Evolutionary conservation across 2,113 vertebrate genomes (phyloP).

Genomic region (Lophius piscatorius): DNA sequence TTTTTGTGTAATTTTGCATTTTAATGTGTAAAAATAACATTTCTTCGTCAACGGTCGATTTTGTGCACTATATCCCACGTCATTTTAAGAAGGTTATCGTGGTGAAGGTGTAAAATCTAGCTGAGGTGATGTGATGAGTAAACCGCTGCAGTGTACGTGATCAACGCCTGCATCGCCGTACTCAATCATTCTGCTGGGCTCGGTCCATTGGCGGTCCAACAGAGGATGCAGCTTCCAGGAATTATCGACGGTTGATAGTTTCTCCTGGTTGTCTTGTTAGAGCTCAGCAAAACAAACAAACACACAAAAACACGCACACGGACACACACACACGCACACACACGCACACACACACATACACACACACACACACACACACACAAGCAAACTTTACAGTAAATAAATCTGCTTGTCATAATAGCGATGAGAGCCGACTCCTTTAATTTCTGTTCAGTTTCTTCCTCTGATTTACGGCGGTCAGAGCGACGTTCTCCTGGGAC

Average conservation of each 20-base stretch:
- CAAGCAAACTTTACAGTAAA: conserved; percentile 75
- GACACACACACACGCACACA: background rate
- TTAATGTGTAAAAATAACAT: too few species aligned
- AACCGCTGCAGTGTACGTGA: too few species aligned
- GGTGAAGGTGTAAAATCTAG: too few species aligned
- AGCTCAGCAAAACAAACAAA: conserved; percentile 30
- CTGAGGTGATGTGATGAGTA: too few species aligned
- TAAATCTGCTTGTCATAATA: conserved; percentile 78
- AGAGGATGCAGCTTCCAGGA: conserved; percentile 26
- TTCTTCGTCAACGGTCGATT: too few species aligned
- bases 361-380: too few species aligned
- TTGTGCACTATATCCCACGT: too few species aligned
- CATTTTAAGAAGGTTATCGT: too few species aligned
- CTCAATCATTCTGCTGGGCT: conserved; percentile 38
- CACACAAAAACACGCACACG: too few species aligned
- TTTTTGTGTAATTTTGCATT: too few species aligned
- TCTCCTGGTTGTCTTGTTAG: conserved; percentile 59
- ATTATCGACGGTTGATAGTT: conserved; percentile 58
- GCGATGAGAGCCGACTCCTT: conserved; percentile 78
- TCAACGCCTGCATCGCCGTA: too few species aligned
- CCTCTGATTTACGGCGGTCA: conserved; percentile 79
- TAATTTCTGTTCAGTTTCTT: conserved; percentile 83
- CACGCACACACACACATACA: background rate
- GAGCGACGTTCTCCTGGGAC: conserved; percentile 72
- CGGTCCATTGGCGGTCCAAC: conserved; percentile 28